Conservation (phyloP, 2,888 invertebrate genomes). For the Thyatira batis region DNA sequence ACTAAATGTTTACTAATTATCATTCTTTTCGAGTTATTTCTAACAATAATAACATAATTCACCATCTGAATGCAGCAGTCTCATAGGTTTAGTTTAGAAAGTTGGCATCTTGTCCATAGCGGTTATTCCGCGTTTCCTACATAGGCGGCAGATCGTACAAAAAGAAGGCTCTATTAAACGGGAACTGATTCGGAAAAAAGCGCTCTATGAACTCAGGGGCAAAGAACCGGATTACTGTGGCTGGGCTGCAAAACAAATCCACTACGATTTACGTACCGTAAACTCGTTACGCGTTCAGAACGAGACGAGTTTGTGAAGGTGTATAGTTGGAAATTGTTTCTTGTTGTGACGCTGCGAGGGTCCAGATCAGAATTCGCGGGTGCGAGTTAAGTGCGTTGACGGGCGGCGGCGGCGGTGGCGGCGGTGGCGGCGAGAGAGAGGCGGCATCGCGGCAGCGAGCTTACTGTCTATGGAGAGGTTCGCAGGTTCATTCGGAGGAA, state of each 20-base stretch:
- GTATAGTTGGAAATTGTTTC: constrained; percentile 55
- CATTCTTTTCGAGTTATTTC: constrained; percentile 52
- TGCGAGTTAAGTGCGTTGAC: constrained; percentile 52
- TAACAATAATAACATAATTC: constrained; percentile 77
- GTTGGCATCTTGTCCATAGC: constrained; percentile 78
- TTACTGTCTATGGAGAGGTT: constrained; percentile 68
- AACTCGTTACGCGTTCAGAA: constrained; percentile 76
- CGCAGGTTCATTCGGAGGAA: constrained; percentile 74
- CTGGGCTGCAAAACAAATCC: constrained; percentile 73
- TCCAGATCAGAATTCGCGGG: constrained; percentile 43
- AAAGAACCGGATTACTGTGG: constrained; percentile 75
- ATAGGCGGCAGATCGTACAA: constrained; percentile 64
- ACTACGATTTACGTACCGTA: constrained; percentile 81
- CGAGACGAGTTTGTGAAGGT: constrained; percentile 57
- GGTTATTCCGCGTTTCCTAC: constrained; percentile 73
- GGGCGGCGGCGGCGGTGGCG: too few relatives aligned
- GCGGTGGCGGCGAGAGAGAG: constrained; percentile 66
- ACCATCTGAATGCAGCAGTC: constrained; percentile 61
- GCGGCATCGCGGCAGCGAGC: constrained; percentile 70
- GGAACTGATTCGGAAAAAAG: constrained; percentile 70
- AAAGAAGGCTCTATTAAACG: constrained; percentile 75
- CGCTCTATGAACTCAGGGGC: constrained; percentile 58
- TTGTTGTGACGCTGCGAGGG: constrained; percentile 51
- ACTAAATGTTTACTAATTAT: constrained; percentile 68
- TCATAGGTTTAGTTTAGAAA: constrained; percentile 80